Base-by-base conservation (phyloP, 2,797 vertebrate species). In the Prunella strophiata region DNA sequence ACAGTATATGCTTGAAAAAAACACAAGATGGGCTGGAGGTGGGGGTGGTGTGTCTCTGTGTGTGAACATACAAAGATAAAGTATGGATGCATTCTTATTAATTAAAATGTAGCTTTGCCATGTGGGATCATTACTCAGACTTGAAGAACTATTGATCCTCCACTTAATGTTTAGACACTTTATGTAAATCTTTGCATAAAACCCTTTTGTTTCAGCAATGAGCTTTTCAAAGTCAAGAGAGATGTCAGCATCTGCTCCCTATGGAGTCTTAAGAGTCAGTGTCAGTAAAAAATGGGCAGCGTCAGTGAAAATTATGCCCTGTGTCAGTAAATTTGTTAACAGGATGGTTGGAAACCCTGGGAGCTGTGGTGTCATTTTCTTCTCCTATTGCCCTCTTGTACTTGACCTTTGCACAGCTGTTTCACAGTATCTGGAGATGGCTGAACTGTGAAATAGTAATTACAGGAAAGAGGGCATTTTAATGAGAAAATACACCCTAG, bases 111-210 rank as follows among this genome's bases (percentile, higher is more conserved):
- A 87, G 59, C 70, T 91, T 76, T 94, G 52, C 89, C 82, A 79
- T 51, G 34, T 85, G 88, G 88, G 89, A 93, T 85, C 94, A 93
- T 94, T 94, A 96, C 85, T 94, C 88, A 94, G 90, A 94, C 89
- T 81, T 79, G 73, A 91, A 94, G 80, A 95, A 93, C 89, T 91
- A 92, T 93, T 87, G 94, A 91, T 95, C 77, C 76, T 48, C n/a
- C 26, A 18, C 86, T 92, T 93, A 93, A 95, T 92, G 92, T 95
- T 93, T 93, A 96, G 89, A 89, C 89, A 63, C 90, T 95, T 81
- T 95, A 95, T 96, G 95, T 96, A 97, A 97, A 97, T 97, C 95
- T 96, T 95, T 95, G 94, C 92, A 92, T 94, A 95, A 96, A 95
- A 38, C 88, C 85, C 85, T 91, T 96, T 89, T 88, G 86, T 94